Conservation (phyloP, 2,888 invertebrate genomes). For the Nephrocerus scutellatus region DNA sequence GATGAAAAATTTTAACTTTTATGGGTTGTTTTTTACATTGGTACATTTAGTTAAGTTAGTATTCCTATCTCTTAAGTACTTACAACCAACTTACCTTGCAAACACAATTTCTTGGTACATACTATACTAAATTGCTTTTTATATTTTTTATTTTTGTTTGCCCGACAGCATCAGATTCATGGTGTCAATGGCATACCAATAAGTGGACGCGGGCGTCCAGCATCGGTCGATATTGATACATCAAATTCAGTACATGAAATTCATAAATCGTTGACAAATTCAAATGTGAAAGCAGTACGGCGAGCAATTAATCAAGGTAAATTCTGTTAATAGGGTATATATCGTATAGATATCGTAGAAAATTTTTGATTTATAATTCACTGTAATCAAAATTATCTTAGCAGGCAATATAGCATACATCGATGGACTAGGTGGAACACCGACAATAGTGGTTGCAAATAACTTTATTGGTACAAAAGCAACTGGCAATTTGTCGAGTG, state of each 20-base stretch:
- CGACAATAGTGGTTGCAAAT: constrained; percentile 33
- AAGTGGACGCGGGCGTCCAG: constrained; percentile 57
- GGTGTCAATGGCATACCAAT: constrained; percentile 47
- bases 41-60: too few relatives aligned
- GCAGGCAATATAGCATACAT: constrained; percentile 40
- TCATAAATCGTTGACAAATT: constrained; percentile 40
- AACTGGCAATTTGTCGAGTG: too few relatives aligned
- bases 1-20: too few relatives aligned
- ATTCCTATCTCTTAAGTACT: too few relatives aligned
- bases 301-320: constrained; percentile 47
- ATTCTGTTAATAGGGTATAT: constrained; percentile 20
- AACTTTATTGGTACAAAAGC: constrained; percentile 44
- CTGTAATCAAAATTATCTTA: constrained; percentile 23
- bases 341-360: too few relatives aligned
- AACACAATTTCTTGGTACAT: too few relatives aligned
- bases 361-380: too few relatives aligned
- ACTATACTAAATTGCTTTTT: constrained; percentile 15
- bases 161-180: constrained; percentile 43
- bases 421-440: constrained; percentile 31
- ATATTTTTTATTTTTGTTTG: constrained; percentile 15
- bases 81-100: too few relatives aligned
- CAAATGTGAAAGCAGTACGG: constrained; percentile 41
- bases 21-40: too few relatives aligned
- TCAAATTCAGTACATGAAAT: constrained; percentile 36
- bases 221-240: constrained; percentile 55